A percentile compares a stretch with the other conserved stretches of the same genome.
Conservation (phyloP, 2,797 vertebrate genomes). For the Manis crassicaudata region DNA sequence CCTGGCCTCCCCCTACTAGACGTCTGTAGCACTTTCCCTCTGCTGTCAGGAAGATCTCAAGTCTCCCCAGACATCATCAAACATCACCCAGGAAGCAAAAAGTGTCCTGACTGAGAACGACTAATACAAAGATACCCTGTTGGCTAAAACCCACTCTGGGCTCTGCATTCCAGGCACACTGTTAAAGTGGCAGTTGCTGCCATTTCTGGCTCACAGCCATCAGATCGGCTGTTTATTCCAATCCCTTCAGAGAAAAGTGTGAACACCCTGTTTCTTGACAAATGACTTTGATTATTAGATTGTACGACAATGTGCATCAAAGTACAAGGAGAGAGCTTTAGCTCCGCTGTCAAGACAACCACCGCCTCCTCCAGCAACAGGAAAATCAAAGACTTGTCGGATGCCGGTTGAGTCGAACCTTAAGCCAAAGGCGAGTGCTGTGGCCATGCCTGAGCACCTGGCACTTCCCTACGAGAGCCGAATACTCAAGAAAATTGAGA, state of each 20-base stretch:
- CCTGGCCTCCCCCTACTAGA: background rate
- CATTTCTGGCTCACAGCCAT: conserved; percentile 63
- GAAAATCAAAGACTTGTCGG: conserved; percentile 94
- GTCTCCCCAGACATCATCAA: background rate
- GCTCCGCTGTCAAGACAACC: conserved; percentile 91
- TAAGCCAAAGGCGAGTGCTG: conserved; percentile 86
- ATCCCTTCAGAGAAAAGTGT: conserved; percentile 82
- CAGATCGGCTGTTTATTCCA: conserved; percentile 72
- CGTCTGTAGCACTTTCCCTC: background rate
- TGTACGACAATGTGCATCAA: conserved; percentile 85
- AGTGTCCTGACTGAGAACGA: background rate
- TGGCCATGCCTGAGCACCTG: conserved; percentile 91
- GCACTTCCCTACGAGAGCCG: conserved; percentile 86
- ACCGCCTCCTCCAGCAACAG: conserved; percentile 86
- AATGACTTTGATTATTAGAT: conserved; percentile 83
- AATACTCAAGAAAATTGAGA: conserved; percentile 92
- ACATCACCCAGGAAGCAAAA: background rate
- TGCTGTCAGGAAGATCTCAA: conserved; percentile 13
- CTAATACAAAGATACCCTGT: background rate
- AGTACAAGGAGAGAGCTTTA: conserved; percentile 85
- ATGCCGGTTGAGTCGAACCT: conserved; percentile 90
- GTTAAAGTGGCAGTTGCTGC: conserved; percentile 34
- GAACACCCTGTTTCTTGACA: conserved; percentile 80
- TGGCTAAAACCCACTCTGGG: conserved; percentile 1
- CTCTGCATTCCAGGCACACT: conserved; percentile 55